Base-by-base conservation (phyloP, 2,113 vertebrate genomes). In the Pluvialis apricaria region DNA sequence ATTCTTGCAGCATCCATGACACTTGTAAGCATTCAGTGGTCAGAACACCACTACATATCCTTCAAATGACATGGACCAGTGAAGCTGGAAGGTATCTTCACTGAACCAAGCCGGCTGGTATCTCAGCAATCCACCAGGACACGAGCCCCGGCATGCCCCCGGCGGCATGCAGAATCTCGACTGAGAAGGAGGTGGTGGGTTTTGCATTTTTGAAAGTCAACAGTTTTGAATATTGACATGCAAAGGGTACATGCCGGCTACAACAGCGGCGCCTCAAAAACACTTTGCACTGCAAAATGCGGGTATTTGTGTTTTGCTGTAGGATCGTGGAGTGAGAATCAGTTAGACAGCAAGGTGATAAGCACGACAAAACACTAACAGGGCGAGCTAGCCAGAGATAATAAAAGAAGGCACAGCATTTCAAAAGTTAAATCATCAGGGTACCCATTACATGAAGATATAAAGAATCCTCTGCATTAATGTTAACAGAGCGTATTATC, bases 51-150 rank as follows among this genome's bases (percentile, higher is more conserved):
- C 96, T 97, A 98, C 98, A 97, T 97, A 98, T 94, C 98, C 98
- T 97, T 98, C 98, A 98, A 98, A 98, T 98, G 98, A 98, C 79
- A 97, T 94, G 98, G 97, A 96, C 97, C 97, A 98, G 93, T 98
- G 98, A 97, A 98, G 97, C 98, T 98, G 97, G 97, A 95, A 97
- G 96, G 96, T 97, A 96, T 96, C 91, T 61, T 85, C 97, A 96
- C 55, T 75, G 96, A 98, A 97, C 96, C 97, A 96, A 95, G 94
- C 96, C 76, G 64, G 91, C 95, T 96, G 94, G 97, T 97, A 97
- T 98, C 97, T 97, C 94, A 95, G 97, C 96, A 94, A 93, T 94
- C 97, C 96, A 91, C 97, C 96, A 96, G 97, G 96, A 96, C 95
- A 94, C 2, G 11, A 97, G 93, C 94, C 96, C 70, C 84, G 36